These are phyloP conservation scores for Cranoglanis bouderius DNA, from an alignment of 2,113 vertebrate genomes.

Conservation along the genomic window DNA sequence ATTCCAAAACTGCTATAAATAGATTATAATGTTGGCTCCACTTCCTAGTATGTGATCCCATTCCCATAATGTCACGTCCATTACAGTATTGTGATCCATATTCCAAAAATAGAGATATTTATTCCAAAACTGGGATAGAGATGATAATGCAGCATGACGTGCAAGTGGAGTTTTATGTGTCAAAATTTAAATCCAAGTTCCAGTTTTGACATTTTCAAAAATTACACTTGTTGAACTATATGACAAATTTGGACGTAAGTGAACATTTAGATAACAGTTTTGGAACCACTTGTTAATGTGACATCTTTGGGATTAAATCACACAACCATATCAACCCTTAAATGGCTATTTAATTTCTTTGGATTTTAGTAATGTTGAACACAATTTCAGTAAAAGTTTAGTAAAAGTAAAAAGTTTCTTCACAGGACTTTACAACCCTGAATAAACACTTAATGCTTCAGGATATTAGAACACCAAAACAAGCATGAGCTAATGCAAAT, in stretches of 20 bases:
- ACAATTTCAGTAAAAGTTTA: neutral
- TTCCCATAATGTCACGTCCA: neutral
- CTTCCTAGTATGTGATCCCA: neutral
- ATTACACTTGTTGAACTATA: neutral
- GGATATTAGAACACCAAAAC: neutral
- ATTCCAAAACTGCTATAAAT: neutral
- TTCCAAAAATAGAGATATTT: neutral
- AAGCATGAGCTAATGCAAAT: neutral
- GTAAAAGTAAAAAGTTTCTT: too few relatives aligned
- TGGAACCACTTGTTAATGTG: neutral
- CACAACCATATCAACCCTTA: neutral
- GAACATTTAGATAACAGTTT: neutral
- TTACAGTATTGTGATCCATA: neutral
- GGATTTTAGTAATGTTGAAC: neutral
- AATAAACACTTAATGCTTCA: neutral
- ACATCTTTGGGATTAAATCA: neutral
- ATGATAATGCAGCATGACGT: neutral
- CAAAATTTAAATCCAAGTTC: neutral
- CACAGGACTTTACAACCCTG: neutral
- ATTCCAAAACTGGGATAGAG: neutral
- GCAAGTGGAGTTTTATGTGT: neutral
- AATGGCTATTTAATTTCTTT: neutral
- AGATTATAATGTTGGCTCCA: neutral
- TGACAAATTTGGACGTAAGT: neutral
- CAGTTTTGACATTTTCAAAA: neutral